Evolutionary conservation across 2,888 invertebrate species (phyloP).

Genomic region (Drosophila sordidula): DNA sequence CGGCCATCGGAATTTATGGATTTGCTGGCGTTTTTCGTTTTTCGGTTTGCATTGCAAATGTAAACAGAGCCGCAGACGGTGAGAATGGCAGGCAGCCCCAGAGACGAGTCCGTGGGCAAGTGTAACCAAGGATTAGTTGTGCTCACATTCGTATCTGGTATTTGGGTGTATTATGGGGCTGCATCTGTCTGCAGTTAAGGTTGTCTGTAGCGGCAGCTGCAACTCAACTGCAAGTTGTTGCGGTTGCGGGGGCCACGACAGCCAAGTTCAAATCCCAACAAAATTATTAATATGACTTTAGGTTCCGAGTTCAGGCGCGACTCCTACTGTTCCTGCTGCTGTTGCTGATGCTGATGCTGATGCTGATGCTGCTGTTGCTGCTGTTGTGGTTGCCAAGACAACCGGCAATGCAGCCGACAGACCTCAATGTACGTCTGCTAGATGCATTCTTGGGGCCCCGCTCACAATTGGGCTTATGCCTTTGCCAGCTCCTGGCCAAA

Average conservation of each 20-base stretch:
- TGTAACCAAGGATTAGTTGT: constrained; percentile 29
- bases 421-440: constrained; percentile 44
- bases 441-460: constrained; percentile 42
- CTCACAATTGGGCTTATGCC: constrained; percentile 25
- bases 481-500: constrained; percentile 56
- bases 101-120: constrained; percentile 17
- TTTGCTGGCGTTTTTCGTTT: constrained; percentile 32
- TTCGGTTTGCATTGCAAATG: constrained; percentile 63
- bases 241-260: constrained; percentile 37
- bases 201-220: constrained; percentile 34
- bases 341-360: constrained; percentile 17
- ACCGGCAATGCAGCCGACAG: constrained; percentile 49
- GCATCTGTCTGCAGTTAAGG: constrained; percentile 19
- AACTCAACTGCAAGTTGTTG: constrained; percentile 56
- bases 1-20: constrained; percentile 30
- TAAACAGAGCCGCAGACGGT: constrained; percentile 43
- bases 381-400: constrained; percentile 63
- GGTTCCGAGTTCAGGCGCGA: constrained; percentile 53
- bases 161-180: not conserved
- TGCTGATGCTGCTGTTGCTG: constrained; percentile 18
- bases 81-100: constrained; percentile 18
- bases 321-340: constrained; percentile 18
- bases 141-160: constrained; percentile 16
- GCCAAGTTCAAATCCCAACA: constrained; percentile 63
- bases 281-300: constrained; percentile 79